Evolutionary conservation across 2,888 invertebrate species (phyloP), one percentile per base, ranked within the genome.

Genomic region (Quadroppia sp.): DNA sequence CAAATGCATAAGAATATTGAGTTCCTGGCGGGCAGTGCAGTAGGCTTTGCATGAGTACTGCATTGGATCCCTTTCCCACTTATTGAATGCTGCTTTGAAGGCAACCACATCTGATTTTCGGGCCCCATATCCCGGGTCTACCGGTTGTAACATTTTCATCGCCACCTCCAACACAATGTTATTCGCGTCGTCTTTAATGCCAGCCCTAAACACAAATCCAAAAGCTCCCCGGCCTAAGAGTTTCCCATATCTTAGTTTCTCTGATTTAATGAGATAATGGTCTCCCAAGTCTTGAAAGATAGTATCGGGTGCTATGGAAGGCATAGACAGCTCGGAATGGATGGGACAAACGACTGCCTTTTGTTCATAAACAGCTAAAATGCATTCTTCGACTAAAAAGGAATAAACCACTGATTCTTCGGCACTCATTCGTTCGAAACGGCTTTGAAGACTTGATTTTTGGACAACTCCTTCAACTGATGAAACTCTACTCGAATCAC

Each of bases 341-440:
- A 85, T 84, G 0, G 92, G 91, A 80, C 97, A 97, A 71, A 86
- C 85, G 53, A 94, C 87, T 77, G 86, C 84, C 78, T 87, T 87
- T 28, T 78, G 76, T 73, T 87, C 87, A 32, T 76, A 91, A 0
- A 92, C 92, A 0, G 90, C 88, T 73, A 96, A 85, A 81, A 98
- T 94, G 83, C 97, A 97, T 82, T 96, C 93, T 84, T 99, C 98
- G 30, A 97, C 91, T 85, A 93, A 91, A 91, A 95, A 95, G 13
- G 89, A 87, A 80, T 90, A 91, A 67, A 67, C 40, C 1, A 42
- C 42, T 67, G 36, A 15, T 13, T 36, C 25, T 23, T 67, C 67
- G 23, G 13, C 20, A 42, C 20, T 42, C 4, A 36, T 67, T 42
- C 20, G 32, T 3, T 40, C 67, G 20, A 4, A 36, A 9, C 20